These are phyloP conservation scores for Semnornis frantzii DNA, from an alignment of 2,113 vertebrate genomes.

Conservation along the genomic window DNA sequence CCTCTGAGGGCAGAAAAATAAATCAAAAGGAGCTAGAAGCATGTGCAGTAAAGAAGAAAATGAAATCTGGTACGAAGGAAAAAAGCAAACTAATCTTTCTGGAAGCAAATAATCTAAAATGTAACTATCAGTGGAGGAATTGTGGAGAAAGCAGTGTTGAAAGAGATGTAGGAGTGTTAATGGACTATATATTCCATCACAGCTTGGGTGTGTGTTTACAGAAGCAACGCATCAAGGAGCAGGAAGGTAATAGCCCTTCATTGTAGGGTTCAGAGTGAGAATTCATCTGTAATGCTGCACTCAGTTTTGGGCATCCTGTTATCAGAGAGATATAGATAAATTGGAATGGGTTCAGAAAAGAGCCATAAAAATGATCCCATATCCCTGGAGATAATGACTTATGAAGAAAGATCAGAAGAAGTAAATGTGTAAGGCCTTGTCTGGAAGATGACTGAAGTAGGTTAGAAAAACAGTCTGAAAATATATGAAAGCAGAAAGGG, in stretches of 20 bases:
- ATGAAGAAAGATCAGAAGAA: conserved; percentile 61
- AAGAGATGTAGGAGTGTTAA: conserved; percentile 50
- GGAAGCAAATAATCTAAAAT: conserved; percentile 36
- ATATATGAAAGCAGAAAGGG: conserved; percentile 41
- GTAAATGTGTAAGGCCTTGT: conserved; percentile 49
- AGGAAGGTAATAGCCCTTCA: conserved; percentile 48
- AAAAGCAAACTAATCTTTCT: conserved; percentile 20
- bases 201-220: conserved; percentile 34
- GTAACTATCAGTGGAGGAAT: conserved; percentile 9
- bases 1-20: conserved; percentile 34
- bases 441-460: conserved; percentile 50
- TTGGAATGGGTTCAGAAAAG: conserved; percentile 62
- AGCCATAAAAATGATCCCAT: conserved; percentile 63
- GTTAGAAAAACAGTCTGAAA: conserved; percentile 42
- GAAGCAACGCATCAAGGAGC: conserved; percentile 30
- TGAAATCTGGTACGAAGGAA: conserved; percentile 21
- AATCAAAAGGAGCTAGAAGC: conserved; percentile 56
- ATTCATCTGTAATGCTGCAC: conserved; percentile 40
- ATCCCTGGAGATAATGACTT: conserved; percentile 61
- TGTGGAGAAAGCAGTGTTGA: conserved; percentile 29
- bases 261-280: conserved; percentile 8
- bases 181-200: conserved; percentile 48
- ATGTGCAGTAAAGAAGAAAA: conserved; percentile 38
- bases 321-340: conserved; percentile 59
- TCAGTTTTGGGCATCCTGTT: conserved; percentile 50